Evolutionary conservation across 2,888 invertebrate species (phyloP).

Genomic region (Ptychoptera albimana): DNA sequence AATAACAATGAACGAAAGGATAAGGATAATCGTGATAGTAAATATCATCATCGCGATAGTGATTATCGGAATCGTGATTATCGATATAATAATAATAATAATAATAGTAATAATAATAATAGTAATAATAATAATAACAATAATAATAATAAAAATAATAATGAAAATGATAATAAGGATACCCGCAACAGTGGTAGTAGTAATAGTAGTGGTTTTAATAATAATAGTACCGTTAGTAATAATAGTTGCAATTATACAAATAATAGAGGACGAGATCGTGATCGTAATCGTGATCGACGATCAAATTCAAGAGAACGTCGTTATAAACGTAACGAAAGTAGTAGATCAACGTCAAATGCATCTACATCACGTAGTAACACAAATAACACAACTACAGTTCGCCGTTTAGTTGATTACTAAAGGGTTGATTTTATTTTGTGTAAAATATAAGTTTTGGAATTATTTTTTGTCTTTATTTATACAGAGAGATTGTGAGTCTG

Average conservation of each 20-base stretch:
- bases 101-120: background rate
- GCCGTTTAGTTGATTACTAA: conserved; percentile 3
- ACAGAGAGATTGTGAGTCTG: too few relatives aligned
- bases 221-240: conserved; percentile 11
- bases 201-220: conserved; percentile 7
- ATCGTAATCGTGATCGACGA: conserved; percentile 6
- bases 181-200: conserved; percentile 13
- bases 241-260: conserved; percentile 7
- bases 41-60: background rate
- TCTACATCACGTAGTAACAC: background rate
- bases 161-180: conserved; percentile 6
- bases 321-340: conserved; percentile 12
- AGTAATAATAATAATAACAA: background rate
- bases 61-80: background rate
- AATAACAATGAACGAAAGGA: background rate
- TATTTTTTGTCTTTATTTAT: conserved; percentile 1
- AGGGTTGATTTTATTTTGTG: background rate
- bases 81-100: background rate
- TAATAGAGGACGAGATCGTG: conserved; percentile 9
- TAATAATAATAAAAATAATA: background rate
- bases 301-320: conserved; percentile 8
- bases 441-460: background rate
- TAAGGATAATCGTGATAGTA: background rate
- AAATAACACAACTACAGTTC: background rate
- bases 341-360: background rate